Conservation (phyloP, 2,113 vertebrate species). For the Glaucomys volans region DNA sequence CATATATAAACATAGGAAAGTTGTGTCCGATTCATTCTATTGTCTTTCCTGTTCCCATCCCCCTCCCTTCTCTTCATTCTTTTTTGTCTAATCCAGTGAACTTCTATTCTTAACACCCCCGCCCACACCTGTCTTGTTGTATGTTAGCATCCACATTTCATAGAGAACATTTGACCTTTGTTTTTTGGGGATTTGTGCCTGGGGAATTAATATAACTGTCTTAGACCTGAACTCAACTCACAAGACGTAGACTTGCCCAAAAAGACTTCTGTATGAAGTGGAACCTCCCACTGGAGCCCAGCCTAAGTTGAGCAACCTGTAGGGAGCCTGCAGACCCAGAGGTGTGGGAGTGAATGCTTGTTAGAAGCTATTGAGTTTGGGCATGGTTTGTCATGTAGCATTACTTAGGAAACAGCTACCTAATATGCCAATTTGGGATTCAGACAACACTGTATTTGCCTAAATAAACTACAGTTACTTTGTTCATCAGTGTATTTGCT, state of each 20-base stretch:
- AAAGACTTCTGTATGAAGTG: neutral
- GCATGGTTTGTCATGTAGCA: neutral
- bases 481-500: slow-evolving; percentile 22
- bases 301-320: neutral
- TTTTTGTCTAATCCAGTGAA: no score
- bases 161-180: no score
- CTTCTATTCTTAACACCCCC: no score
- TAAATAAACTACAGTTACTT: neutral
- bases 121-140: no score
- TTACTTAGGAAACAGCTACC: neutral
- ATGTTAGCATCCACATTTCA: no score
- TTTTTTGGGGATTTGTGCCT: no score
- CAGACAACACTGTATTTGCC: neutral
- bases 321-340: neutral
- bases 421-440: neutral
- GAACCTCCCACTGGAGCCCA: neutral
- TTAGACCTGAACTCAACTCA: neutral
- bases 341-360: neutral
- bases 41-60: no score
- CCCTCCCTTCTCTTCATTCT: no score
- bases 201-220: neutral
- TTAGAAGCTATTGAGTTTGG: neutral
- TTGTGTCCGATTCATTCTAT: no score
- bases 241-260: neutral
- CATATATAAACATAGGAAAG: no score